Conservation (phyloP, 2,113 vertebrate species). For the Caloenas nicobarica region DNA sequence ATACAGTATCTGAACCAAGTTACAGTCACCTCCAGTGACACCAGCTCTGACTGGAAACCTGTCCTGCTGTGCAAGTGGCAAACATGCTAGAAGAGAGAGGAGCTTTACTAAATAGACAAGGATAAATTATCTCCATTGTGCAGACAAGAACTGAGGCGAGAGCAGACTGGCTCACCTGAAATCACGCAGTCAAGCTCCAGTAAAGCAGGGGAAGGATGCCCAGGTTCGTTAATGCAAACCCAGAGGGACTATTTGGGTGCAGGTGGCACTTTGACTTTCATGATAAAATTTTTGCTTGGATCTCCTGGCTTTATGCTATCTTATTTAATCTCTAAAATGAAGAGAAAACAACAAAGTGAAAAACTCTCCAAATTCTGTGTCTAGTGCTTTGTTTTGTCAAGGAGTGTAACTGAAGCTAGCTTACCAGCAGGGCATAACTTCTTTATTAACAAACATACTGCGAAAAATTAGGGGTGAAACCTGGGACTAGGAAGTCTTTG, state of each 20-base stretch:
- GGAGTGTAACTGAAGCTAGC: neutral
- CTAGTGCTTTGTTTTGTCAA: neutral
- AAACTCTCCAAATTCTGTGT: neutral
- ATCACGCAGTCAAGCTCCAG: accelerated
- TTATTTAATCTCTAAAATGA: neutral
- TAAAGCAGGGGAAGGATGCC: neutral
- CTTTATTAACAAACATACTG: neutral
- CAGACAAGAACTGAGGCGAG: neutral
- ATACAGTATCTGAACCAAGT: neutral
- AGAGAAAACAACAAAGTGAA: neutral
- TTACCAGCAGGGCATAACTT: neutral
- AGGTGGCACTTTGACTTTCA: neutral
- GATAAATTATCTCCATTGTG: neutral
- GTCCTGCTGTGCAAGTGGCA: neutral
- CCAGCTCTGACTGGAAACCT: neutral
- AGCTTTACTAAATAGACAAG: neutral
- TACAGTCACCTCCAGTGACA: neutral
- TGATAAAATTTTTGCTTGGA: neutral
- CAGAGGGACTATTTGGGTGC: neutral
- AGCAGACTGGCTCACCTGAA: neutral
- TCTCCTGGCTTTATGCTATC: neutral
- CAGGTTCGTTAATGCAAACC: neutral
- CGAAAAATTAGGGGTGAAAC: neutral
- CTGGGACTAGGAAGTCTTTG: neutral
- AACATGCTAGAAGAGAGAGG: neutral